Conservation (phyloP, 30 jellyfish, hydroid and myxozoan species). For the Haliclystus octoradiatus region DNA sequence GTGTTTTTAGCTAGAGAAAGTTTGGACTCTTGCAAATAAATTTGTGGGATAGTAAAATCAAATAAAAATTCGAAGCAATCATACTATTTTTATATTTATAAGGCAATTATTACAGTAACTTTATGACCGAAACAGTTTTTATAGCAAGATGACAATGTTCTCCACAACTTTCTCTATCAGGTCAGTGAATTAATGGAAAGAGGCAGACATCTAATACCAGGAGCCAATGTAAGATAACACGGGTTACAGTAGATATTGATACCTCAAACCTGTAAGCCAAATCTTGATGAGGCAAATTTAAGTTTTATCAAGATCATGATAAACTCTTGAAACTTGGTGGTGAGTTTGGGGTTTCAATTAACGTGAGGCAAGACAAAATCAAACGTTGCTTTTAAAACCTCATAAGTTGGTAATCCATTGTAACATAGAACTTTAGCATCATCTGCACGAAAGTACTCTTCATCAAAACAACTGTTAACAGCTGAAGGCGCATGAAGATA, state of each 20-base stretch:
- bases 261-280: constrained; percentile 31
- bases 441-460: constrained; percentile 19
- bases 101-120: constrained; percentile 18
- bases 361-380: constrained; percentile 22
- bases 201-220: constrained; percentile 32
- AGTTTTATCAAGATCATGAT: constrained; percentile 24
- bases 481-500: too few relatives aligned
- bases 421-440: constrained; percentile 25
- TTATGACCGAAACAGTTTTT: constrained; percentile 16
- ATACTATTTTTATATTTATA: too few relatives aligned
- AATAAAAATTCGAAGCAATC: constrained; percentile 36
- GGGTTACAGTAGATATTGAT: constrained; percentile 19
- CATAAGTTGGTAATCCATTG: constrained; percentile 34
- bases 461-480: too few relatives aligned
- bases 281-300: constrained; percentile 23
- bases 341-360: constrained; percentile 7
- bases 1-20: too few relatives aligned
- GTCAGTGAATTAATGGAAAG: constrained; percentile 29
- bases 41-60: constrained; percentile 24
- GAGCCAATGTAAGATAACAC: constrained; percentile 27
- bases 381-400: too few relatives aligned
- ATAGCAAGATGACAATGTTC: constrained; percentile 16
- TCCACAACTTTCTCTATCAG: constrained; percentile 28
- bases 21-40: constrained; percentile 43
- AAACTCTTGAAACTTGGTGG: constrained; percentile 22